phyloP scores from a whole-genome alignment of 1,140 invertebrate species.

The Zaprionus tsacasi region DNA sequence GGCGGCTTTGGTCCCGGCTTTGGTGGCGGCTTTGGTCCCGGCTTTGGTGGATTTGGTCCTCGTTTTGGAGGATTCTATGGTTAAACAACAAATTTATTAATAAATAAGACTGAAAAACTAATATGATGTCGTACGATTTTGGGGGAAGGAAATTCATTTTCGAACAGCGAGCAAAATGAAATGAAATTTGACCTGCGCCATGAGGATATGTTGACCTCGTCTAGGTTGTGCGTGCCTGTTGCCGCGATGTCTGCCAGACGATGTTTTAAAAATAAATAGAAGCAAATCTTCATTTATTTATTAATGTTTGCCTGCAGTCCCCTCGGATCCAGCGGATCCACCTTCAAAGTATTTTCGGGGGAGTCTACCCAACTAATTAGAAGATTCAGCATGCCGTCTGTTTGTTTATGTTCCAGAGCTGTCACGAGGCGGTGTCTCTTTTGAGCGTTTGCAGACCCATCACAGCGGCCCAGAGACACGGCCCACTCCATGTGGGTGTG shows the following conservation, averaged over 20 bases:
- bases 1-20: neutral
- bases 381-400: slow-evolving; percentile 47
- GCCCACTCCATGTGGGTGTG: neutral
- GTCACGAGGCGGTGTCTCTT: slow-evolving; percentile 56
- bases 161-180: slow-evolving; percentile 18
- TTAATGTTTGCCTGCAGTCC: slow-evolving; percentile 59
- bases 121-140: neutral
- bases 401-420: slow-evolving; percentile 70
- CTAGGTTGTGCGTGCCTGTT: slow-evolving; percentile 45
- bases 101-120: slow-evolving; percentile 36
- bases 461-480: slow-evolving; percentile 15
- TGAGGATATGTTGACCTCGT: slow-evolving; percentile 54
- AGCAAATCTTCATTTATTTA: slow-evolving; percentile 76
- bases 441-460: slow-evolving; percentile 45
- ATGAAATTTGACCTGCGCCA: slow-evolving; percentile 59
- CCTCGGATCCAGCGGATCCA: neutral
- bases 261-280: slow-evolving; percentile 79
- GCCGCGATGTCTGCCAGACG: slow-evolving; percentile 31
- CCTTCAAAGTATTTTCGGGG: slow-evolving; percentile 6
- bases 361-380: slow-evolving; percentile 60
- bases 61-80: neutral
- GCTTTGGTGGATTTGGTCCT: neutral
- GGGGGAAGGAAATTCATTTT: neutral
- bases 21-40: neutral
- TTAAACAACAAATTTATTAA: slow-evolving; percentile 31